Evolutionary conservation across 2,113 vertebrate genomes (phyloP).

Genomic region (Menidia beryllina): DNA sequence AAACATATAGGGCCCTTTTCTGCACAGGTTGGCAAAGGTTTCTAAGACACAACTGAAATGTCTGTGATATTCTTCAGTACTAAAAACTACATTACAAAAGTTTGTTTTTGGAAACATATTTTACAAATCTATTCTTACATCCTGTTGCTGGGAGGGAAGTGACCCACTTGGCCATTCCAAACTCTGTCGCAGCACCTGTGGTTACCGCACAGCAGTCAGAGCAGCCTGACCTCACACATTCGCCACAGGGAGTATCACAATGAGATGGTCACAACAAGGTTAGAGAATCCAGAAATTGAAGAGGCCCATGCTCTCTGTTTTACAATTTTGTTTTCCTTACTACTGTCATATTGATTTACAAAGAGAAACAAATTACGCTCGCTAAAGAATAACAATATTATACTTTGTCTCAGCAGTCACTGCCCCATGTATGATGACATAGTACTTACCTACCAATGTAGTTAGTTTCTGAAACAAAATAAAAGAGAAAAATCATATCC

Average conservation of each 20-base stretch:
- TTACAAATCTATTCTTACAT: too few relatives aligned
- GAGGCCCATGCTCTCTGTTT: neutral
- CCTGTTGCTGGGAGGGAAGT: too few relatives aligned
- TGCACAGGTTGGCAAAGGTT: too few relatives aligned
- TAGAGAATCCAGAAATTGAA: conserved; percentile 6
- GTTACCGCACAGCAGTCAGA: conserved; percentile 38
- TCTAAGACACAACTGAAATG: too few relatives aligned
- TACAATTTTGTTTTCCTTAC: neutral
- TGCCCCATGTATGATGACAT: neutral
- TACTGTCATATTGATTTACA: neutral
- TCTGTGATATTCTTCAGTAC: too few relatives aligned
- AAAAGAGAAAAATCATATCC: neutral
- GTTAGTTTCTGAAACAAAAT: neutral
- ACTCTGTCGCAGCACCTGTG: conserved; percentile 53
- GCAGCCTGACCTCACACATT: conserved; percentile 56
- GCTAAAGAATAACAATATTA: neutral
- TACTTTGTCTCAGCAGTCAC: neutral
- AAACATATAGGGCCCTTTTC: too few relatives aligned
- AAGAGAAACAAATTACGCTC: neutral
- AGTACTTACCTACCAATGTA: neutral
- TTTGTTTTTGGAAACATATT: too few relatives aligned
- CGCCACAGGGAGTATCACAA: conserved; percentile 22
- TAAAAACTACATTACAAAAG: too few relatives aligned
- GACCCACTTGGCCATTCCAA: conserved; percentile 10
- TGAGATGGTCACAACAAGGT: neutral